phyloP scores from a whole-genome alignment of 2,797 vertebrate genomes.

The Peromyscus nudipes region DNA sequence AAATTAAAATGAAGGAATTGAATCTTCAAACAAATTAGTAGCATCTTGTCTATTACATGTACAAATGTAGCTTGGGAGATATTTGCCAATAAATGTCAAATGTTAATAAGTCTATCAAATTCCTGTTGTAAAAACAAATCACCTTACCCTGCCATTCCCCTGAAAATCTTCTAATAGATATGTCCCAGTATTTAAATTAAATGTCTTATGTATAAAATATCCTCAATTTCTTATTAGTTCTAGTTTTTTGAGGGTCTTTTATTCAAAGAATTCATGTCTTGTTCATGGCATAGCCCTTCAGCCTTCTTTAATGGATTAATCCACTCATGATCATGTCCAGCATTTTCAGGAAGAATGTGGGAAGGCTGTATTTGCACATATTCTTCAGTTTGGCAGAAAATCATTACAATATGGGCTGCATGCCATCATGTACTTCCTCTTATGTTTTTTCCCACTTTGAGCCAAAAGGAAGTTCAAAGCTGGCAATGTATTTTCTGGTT shows the following conservation, averaged over 20 bases:
- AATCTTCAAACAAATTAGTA: neutral
- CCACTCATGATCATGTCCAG: neutral
- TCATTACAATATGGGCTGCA: neutral
- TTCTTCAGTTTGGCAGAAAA: conserved; percentile 26
- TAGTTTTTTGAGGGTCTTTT: neutral
- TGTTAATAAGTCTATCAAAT: neutral
- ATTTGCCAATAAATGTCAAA: conserved; percentile 63
- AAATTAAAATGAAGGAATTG: neutral
- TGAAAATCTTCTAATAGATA: neutral
- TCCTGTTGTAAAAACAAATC: conserved; percentile 16
- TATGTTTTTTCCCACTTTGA: conserved; percentile 11
- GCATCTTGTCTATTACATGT: neutral
- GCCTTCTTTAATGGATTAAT: neutral
- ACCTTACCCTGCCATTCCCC: neutral
- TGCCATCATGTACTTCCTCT: neutral
- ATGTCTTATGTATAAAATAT: neutral
- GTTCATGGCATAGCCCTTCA: neutral
- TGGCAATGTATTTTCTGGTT: conserved; percentile 20
- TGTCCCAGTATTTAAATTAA: neutral
- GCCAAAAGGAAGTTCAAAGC: conserved; percentile 45
- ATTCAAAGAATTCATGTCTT: neutral
- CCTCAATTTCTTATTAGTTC: neutral
- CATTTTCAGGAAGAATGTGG: conserved; percentile 15
- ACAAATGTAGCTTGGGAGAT: conserved; percentile 1
- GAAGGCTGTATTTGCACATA: conserved; percentile 32